These are phyloP conservation scores for Eubasilissa splendida DNA, from an alignment of 2,888 invertebrate species.

Conservation along the genomic window DNA sequence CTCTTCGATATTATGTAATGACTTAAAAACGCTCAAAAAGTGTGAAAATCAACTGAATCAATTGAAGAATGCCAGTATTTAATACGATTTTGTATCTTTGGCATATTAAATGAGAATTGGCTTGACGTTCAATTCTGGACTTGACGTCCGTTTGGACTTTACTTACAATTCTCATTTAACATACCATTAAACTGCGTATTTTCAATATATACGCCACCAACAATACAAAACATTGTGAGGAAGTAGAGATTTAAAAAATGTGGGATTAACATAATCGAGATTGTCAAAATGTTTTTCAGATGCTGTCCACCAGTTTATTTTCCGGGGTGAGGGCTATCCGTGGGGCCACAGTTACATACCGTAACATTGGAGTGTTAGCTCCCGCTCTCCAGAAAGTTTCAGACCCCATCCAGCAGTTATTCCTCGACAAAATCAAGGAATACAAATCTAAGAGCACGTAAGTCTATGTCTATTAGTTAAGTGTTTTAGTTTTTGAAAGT, in stretches of 20 bases:
- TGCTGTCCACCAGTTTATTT: slow-evolving; percentile 73
- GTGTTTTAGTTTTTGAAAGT: too few relatives aligned
- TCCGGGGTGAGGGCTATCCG: slow-evolving; percentile 70
- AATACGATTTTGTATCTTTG: too few relatives aligned
- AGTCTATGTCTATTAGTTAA: slow-evolving; percentile 63
- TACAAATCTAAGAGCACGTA: slow-evolving; percentile 91
- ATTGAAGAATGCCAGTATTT: too few relatives aligned
- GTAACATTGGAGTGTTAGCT: slow-evolving; percentile 83
- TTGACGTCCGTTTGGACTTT: too few relatives aligned
- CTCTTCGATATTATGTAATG: slow-evolving; percentile 5
- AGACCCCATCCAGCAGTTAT: slow-evolving; percentile 95
- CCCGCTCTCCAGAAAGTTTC: slow-evolving; percentile 79
- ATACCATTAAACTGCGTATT: too few relatives aligned
- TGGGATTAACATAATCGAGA: neutral
- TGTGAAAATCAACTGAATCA: too few relatives aligned
- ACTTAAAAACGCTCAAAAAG: neutral
- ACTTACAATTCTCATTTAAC: too few relatives aligned
- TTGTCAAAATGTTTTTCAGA: slow-evolving; percentile 62
- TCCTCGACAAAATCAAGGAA: slow-evolving; percentile 92
- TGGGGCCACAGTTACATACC: slow-evolving; percentile 71
- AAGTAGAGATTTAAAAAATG: neutral
- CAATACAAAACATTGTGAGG: too few relatives aligned
- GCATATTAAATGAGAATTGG: too few relatives aligned
- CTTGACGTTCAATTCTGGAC: too few relatives aligned
- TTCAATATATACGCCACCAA: too few relatives aligned